Base-by-base conservation (phyloP, 2,797 vertebrate species). In the Phoebastria nigripes region DNA sequence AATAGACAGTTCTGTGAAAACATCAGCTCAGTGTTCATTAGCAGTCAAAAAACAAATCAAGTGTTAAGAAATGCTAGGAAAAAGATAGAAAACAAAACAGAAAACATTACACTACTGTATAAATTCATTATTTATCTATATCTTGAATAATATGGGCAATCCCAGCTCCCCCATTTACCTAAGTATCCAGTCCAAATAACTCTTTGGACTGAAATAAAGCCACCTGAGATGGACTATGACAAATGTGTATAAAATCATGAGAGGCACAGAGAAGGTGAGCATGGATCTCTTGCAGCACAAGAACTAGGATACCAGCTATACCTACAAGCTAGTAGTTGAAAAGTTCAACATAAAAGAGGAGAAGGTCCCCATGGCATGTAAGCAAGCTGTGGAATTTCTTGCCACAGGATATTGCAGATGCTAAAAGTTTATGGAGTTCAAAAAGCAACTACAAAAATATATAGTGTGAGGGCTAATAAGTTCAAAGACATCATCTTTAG, bases 361-460 rank as follows among this genome's bases (percentile, higher is more conserved):
- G 10, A 41, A 63, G 39, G 54, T 90, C 41, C 33, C 29, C 14
- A 26, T 56, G 56, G 52, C 69, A n/a, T 8, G 8, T 25, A 31
- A 3, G 0, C 5, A 63, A 87, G 41, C 58, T 35, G 6, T 54
- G 70, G 58, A 90, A 78, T 73, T 88, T 92, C 69, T 90, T 92
- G 17, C 79, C 47, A 52, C 59, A 66, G 86, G 86, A 88, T 90
- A 92, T 86, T 90, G 52, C 22, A 81, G 39, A 42, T 49, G 72
- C 42, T 93, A 90, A 87, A 96, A 84, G 16, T 95, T 95, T 89
- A 89, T 89, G 65, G 69, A 72, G 31, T 89, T 93, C 73, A 76
- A 87, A 89, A 91, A 84, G 26, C 59, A 89, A 31, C 73, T 65
- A 72, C 81, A 87, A 89, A 92, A 89, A 82, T 67, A 76, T 46